Conservation (phyloP, 2,888 invertebrate species). For the Limenitis camilla region DNA sequence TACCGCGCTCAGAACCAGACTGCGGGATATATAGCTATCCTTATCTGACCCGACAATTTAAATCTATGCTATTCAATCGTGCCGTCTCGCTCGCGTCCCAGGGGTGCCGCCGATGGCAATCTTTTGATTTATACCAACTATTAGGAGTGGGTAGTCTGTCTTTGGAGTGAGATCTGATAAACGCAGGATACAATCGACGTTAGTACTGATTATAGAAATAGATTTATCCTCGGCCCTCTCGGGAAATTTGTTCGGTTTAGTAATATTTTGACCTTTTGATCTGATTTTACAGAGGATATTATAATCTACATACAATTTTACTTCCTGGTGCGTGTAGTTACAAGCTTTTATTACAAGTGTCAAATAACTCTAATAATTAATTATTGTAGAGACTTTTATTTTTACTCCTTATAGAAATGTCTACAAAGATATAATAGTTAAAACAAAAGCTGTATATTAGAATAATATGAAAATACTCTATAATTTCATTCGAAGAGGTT, state of each 20-base stretch:
- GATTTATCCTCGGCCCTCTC: slow-evolving; percentile 45
- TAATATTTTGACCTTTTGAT: slow-evolving; percentile 10
- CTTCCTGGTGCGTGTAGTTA: too few species aligned
- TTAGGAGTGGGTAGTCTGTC: slow-evolving; percentile 71
- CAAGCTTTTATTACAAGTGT: too few species aligned
- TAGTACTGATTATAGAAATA: slow-evolving; percentile 66
- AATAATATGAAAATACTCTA: slow-evolving; percentile 1
- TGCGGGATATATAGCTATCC: slow-evolving; percentile 65
- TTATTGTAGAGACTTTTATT: too few species aligned
- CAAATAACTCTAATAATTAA: too few species aligned
- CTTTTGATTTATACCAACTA: slow-evolving; percentile 76
- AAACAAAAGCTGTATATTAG: not conserved
- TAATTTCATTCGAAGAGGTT: slow-evolving; percentile 22
- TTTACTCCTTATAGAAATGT: slow-evolving; percentile 27
- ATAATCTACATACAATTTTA: too few species aligned
- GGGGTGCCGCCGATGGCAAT: slow-evolving; percentile 73
- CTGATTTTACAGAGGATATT: not conserved
- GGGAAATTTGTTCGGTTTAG: slow-evolving; percentile 24
- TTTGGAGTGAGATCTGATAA: slow-evolving; percentile 66
- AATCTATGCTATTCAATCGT: slow-evolving; percentile 75
- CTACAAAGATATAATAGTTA: slow-evolving; percentile 8
- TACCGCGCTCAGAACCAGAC: slow-evolving; percentile 51
- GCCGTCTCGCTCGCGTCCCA: slow-evolving; percentile 72
- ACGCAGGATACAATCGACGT: slow-evolving; percentile 59
- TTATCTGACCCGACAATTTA: slow-evolving; percentile 72